Percentiles rank a stretch among this genome's conserved stretches.
phyloP scores from a whole-genome alignment of 2,113 vertebrate genomes.

The Labeo rohita region DNA sequence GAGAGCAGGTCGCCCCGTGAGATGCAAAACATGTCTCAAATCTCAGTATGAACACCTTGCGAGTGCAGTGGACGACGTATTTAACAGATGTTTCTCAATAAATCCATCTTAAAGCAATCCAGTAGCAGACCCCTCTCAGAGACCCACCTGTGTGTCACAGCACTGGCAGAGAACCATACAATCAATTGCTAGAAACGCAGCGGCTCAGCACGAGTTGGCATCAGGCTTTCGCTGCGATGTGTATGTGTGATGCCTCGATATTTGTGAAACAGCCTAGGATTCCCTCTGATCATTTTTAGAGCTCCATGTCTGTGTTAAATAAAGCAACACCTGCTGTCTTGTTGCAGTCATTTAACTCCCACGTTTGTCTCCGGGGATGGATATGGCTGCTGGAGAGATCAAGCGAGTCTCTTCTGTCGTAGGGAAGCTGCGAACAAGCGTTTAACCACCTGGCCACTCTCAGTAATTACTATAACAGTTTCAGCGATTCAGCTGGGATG shows the following conservation, averaged over 20 bases:
- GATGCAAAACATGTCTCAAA: slow-evolving; percentile 18
- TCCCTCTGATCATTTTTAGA: slow-evolving; percentile 37
- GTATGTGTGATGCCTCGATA: neutral
- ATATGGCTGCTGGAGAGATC: slow-evolving; percentile 50
- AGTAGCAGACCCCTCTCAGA: neutral
- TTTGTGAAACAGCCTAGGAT: slow-evolving; percentile 28
- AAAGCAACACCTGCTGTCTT: slow-evolving; percentile 54
- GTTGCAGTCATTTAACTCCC: slow-evolving; percentile 47
- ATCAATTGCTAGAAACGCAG: neutral
- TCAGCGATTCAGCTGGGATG: slow-evolving; percentile 28
- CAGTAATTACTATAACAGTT: slow-evolving; percentile 57
- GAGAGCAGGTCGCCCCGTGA: neutral
- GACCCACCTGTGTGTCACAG: slow-evolving; percentile 13
- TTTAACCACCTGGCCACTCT: slow-evolving; percentile 47
- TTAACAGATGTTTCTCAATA: slow-evolving; percentile 46
- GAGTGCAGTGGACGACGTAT: slow-evolving; percentile 23
- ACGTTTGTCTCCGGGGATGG: slow-evolving; percentile 46
- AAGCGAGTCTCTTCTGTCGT: slow-evolving; percentile 30
- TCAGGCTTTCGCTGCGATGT: neutral
- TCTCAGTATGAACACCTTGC: slow-evolving; percentile 30
- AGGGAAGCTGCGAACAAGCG: slow-evolving; percentile 46
- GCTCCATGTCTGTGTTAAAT: slow-evolving; percentile 38
- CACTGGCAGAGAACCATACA: neutral
- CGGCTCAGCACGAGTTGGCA: neutral
- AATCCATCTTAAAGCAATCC: neutral